Evolutionary conservation across 2,113 vertebrate species (phyloP), one percentile per base, ranked within the genome.

Genomic region (Mustela nigripes): DNA sequence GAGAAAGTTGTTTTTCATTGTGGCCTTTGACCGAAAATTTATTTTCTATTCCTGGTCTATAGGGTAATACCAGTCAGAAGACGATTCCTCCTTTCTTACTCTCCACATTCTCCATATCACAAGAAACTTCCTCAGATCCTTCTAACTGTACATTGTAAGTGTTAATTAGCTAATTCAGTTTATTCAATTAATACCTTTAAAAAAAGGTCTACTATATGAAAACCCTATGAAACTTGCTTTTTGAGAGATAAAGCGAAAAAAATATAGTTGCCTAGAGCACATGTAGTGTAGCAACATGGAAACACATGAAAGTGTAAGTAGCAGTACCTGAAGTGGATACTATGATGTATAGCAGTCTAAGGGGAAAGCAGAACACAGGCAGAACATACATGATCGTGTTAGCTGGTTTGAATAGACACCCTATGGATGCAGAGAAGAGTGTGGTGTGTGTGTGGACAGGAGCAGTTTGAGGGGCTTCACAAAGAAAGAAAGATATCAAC

Each of bases 11-110:
- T 80, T 85, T 85, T 80, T 73, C 67, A 80, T 2, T 90, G 36
- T 88, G 45, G 22, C 12, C 45, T 92, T 87, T 94, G 45, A 96
- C 91, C 67, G 39, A 63, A 79, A 83, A 82, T 71, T 60, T 86
- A 50, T 94, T 78, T 80, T 63, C 53, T 92, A 9, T 94, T 42
- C 81, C 36, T 81, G 11, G 22, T 83, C 19, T 60, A 21, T 10
- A 84, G 67, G 60, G 39, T 71, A 93, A 48, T 15, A 79, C 11
- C 18, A 83, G 7, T 90, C 12, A 5, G 19, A 80, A 80, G n/a
- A 76, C 18, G 74, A 60, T 91, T 94, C 28, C 14, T 76, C 76
- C 90, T 85, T 65, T 31, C 53, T 69, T 78, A 62, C 50, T 97
- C 58, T 78, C 62, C 83, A 45, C 15, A 33, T 74, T 93, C 19